Evolutionary conservation across 64 coral and sea anemone species (phyloP).

Genomic region (Cladopsammia gracilis): DNA sequence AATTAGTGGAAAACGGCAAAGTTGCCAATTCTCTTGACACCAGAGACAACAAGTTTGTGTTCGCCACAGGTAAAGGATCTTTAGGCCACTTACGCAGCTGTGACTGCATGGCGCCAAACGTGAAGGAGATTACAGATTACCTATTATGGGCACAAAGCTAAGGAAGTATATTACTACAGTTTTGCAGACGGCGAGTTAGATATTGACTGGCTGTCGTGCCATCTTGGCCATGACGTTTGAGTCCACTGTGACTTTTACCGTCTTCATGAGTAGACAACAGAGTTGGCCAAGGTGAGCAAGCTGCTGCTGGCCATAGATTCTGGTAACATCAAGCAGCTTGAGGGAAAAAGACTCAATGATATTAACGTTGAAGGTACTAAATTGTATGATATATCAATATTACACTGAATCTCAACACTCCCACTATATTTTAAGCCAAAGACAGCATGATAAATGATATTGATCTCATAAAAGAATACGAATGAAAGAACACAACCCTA

Average conservation of each 20-base stretch:
- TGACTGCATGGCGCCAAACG: slow-evolving; percentile 20
- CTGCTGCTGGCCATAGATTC: slow-evolving; percentile 5
- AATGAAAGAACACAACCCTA: no score
- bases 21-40: background rate
- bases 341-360: no score
- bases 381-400: no score
- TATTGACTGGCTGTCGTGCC: slow-evolving; percentile 52
- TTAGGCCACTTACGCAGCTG: background rate
- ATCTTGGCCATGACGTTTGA: slow-evolving; percentile 57
- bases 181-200: slow-evolving; percentile 25
- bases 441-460: no score
- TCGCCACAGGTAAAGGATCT: background rate
- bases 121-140: background rate
- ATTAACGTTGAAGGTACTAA: no score
- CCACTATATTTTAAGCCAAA: no score
- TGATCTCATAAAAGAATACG: no score
- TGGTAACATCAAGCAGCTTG: slow-evolving; percentile 4
- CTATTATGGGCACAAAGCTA: slow-evolving; percentile 46
- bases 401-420: no score
- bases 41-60: slow-evolving; percentile 2
- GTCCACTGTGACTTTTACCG: slow-evolving; percentile 57
- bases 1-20: no score
- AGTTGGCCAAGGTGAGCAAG: slow-evolving; percentile 63
- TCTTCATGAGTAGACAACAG: slow-evolving; percentile 30
- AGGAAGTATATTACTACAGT: slow-evolving; percentile 51